Evolutionary conservation across 2,797 vertebrate genomes (phyloP).

Genomic region (Hypotaenidia philippensis): DNA sequence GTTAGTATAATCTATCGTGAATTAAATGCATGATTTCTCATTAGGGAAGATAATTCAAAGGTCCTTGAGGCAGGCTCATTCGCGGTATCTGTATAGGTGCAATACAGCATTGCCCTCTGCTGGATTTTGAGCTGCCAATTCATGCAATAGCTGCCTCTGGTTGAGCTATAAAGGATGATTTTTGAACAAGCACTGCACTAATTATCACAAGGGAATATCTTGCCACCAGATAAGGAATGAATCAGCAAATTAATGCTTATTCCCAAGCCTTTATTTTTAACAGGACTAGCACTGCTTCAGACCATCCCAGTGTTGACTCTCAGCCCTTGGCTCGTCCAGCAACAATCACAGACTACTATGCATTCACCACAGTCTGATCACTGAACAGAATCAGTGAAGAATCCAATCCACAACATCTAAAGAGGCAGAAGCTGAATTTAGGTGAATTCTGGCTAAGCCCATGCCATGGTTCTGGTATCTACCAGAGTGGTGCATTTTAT

Average conservation of each 20-base stretch:
- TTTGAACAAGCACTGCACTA: background rate
- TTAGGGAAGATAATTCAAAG: conserved; percentile 28
- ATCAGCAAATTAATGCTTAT: background rate
- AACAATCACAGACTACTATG: background rate
- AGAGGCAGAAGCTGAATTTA: background rate
- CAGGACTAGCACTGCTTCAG: background rate
- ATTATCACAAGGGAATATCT: background rate
- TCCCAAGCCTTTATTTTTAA: background rate
- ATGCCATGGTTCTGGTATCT: background rate
- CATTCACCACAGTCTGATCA: background rate
- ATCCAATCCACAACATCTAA: background rate
- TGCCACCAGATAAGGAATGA: background rate
- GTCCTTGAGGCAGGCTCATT: background rate
- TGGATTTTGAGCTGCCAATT: conserved; percentile 52
- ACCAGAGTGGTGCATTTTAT: background rate
- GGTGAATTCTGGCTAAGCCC: background rate
- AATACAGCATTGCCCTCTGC: conserved; percentile 74
- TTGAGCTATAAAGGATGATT: background rate
- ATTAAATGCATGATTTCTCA: conserved; percentile 32
- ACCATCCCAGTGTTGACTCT: background rate
- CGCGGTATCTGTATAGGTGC: background rate
- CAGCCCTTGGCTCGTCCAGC: background rate
- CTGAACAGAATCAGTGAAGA: background rate
- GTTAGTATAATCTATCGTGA: background rate
- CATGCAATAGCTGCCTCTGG: background rate